Evolutionary conservation across 1,140 invertebrate species (phyloP), one percentile per base, ranked within the genome.

Genomic region (Leptopilina clavipes): DNA sequence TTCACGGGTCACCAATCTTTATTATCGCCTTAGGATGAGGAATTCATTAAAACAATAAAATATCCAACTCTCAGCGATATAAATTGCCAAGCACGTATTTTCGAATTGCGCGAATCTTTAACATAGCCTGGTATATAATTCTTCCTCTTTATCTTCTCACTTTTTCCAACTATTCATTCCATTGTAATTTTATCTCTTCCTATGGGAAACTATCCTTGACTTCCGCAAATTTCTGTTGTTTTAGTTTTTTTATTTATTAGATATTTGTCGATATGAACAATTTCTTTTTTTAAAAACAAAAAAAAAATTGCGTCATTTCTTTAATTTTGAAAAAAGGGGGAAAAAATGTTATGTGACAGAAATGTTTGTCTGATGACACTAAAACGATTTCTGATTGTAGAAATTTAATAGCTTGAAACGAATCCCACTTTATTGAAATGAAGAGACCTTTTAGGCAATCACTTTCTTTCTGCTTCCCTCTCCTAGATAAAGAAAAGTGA

Each of bases 11-110:
- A 65, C 59, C 56, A 65, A 65, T 65, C 56, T 65, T 65, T 65
- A 65, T 65, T 65, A 65, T 14, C 22, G 56, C 56, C 59, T 65
- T n/a, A n/a, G 59, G 22, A 25, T 65, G 25, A 31, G 59, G 25
- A 65, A 65, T 65, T 65, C 59, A 65, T 65, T 65, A 65, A 22
- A 65, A 65, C 59, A 65, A 65, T 65, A 65, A 65, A 65, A 65
- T 65, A 65, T 25, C 22, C 25, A 31, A 14, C 59, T 65, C 59
- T 65, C 12, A 2, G 25, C 5, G 12, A 22, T 65, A 65, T 65
- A 65, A 65, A 37, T 65, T 65, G 25, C 59, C 25, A 12, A 7
- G 25, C 25, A 37, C 22, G 25, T 65, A 37, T 31, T 65, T 37
- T 59, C 56, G 56, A 59, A 59, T 25, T 0, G 56, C 56, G 56